Percentiles rank a stretch among this genome's conserved stretches.
Evolutionary conservation across 2,888 invertebrate species (phyloP).

Genomic region (Drosophila paracracens): DNA sequence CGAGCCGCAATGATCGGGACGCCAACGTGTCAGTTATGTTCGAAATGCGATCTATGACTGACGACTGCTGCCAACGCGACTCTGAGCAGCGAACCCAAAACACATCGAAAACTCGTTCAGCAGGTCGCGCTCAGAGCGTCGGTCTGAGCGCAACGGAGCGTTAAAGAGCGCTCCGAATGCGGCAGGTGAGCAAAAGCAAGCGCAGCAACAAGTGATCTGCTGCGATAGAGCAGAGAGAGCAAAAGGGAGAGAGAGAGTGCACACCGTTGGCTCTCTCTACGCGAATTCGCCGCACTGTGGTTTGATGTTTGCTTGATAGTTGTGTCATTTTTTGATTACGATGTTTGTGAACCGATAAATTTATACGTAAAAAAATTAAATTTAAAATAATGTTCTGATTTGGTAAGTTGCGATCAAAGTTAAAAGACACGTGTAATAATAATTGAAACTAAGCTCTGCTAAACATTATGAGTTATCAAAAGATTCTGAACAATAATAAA

Average conservation of each 20-base stretch:
- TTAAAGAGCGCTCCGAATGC: conserved; percentile 26
- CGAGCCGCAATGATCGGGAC: conserved; percentile 40
- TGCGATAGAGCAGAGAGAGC: neutral
- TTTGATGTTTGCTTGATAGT: neutral
- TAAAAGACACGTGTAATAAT: neutral
- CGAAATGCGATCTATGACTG: conserved; percentile 81
- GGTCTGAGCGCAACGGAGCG: conserved; percentile 47
- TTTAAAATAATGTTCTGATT: neutral
- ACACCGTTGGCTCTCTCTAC: conserved; percentile 1
- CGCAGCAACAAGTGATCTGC: conserved; percentile 18
- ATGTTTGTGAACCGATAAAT: neutral
- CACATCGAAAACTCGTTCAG: conserved; percentile 57
- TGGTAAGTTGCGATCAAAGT: too few relatives aligned
- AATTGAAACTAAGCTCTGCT: too few relatives aligned
- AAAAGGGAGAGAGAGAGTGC: neutral
- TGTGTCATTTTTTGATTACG: neutral
- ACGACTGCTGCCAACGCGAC: conserved; percentile 63
- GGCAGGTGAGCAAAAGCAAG: conserved; percentile 25
- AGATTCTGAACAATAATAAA: neutral
- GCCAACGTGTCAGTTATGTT: conserved; percentile 83
- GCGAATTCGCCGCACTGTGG: conserved; percentile 68
- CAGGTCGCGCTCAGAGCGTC: conserved; percentile 47
- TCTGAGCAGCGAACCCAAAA: conserved; percentile 45
- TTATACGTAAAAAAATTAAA: neutral
- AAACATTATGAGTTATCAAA: neutral